These are phyloP conservation scores for Ictidomys tridecemlineatus DNA, from an alignment of 2,113 vertebrate genomes.

Conservation along the genomic window DNA sequence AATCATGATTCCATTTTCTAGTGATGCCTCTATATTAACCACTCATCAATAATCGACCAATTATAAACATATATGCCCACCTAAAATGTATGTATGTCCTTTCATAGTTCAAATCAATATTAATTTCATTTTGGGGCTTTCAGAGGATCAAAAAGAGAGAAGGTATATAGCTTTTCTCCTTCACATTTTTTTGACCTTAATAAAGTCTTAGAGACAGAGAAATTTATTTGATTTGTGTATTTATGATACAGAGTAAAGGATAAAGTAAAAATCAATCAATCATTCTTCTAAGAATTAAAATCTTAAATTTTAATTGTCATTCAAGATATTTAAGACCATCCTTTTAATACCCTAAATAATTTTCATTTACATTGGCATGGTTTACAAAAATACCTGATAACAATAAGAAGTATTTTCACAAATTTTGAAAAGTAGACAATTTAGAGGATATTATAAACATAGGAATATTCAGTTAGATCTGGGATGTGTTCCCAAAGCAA, in stretches of 20 bases:
- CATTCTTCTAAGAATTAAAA: slow-evolving; percentile 73
- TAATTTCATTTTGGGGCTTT: slow-evolving; percentile 60
- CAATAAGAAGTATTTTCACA: not conserved
- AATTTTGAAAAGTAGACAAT: not conserved
- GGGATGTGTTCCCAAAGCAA: not conserved
- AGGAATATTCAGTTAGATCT: not conserved
- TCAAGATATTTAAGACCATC: not conserved
- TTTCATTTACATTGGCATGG: not conserved
- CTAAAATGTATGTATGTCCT: slow-evolving; percentile 22
- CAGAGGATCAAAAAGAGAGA: slow-evolving; percentile 24
- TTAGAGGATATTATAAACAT: not conserved
- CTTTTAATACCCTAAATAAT: slow-evolving; percentile 40
- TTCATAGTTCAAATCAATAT: slow-evolving; percentile 69
- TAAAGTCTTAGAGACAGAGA: not conserved
- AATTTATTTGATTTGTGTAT: slow-evolving; percentile 7
- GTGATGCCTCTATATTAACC: not conserved
- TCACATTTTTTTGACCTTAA: not conserved
- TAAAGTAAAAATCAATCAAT: slow-evolving; percentile 27
- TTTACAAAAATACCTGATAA: not conserved
- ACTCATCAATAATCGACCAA: slow-evolving; percentile 38
- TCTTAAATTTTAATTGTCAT: slow-evolving; percentile 24
- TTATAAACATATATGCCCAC: slow-evolving; percentile 33
- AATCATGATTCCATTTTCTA: slow-evolving; percentile 55
- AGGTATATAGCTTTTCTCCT: not conserved
- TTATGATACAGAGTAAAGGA: slow-evolving; percentile 15